These are phyloP conservation scores for Apamea epomidion DNA, from an alignment of 2,888 invertebrate genomes.

Conservation along the genomic window DNA sequence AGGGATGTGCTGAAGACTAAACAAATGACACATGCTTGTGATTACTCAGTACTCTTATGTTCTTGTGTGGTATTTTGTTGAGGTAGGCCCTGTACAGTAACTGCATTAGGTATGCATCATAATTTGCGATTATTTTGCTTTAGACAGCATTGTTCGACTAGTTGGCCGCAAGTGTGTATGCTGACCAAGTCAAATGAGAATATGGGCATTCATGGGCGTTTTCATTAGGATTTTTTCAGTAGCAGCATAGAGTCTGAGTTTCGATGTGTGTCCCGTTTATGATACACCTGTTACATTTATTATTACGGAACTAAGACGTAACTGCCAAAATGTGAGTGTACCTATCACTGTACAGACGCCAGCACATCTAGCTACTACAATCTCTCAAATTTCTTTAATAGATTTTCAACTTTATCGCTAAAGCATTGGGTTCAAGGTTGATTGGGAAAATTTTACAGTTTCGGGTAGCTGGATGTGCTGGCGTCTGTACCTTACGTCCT, in stretches of 20 bases:
- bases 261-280: not conserved
- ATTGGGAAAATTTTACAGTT: no score
- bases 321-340: no score
- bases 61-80: slow-evolving; percentile 27
- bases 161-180: not conserved
- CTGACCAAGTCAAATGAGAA: not conserved
- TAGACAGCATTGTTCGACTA: not conserved
- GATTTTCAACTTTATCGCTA: no score
- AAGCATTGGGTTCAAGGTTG: no score
- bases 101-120: no score
- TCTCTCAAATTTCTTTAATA: no score
- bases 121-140: not conserved
- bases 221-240: not conserved
- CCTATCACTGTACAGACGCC: no score
- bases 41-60: not conserved
- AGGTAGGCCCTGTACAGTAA: slow-evolving; percentile 10
- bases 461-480: no score
- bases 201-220: not conserved
- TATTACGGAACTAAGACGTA: no score
- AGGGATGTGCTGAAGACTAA: slow-evolving; percentile 65
- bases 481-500: no score
- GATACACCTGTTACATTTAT: not conserved
- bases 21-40: slow-evolving; percentile 69
- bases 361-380: no score
- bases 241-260: not conserved